These are phyloP conservation scores for Gymnothorax javanicus DNA, from an alignment of 2,797 vertebrate species.

Conservation along the genomic window DNA sequence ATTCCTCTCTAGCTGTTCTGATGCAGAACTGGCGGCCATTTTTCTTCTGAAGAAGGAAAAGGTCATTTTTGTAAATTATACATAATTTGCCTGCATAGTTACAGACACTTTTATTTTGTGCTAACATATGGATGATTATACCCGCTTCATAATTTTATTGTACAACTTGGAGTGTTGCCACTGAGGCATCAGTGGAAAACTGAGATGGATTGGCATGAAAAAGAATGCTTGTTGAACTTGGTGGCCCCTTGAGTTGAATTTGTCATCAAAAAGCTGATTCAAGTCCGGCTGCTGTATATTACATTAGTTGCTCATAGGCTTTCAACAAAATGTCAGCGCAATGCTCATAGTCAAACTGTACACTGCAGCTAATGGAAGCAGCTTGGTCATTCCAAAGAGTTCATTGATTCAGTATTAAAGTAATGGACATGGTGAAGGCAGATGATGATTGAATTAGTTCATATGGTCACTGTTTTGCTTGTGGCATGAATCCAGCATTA, in stretches of 20 bases:
- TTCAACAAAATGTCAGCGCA: slow-evolving; percentile 16
- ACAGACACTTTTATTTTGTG: background rate
- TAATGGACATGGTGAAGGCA: slow-evolving; percentile 16
- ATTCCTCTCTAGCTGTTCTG: background rate
- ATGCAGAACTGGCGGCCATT: background rate
- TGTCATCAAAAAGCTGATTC: background rate
- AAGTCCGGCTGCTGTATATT: background rate
- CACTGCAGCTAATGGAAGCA: slow-evolving; percentile 1
- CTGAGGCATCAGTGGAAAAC: background rate
- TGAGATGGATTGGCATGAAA: background rate
- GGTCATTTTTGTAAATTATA: background rate
- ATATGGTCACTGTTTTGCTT: slow-evolving; percentile 15
- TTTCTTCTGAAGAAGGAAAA: background rate
- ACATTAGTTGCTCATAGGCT: background rate
- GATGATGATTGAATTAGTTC: slow-evolving; percentile 18
- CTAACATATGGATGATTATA: background rate
- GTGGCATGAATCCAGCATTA: slow-evolving; percentile 9
- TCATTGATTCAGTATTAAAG: slow-evolving; percentile 11
- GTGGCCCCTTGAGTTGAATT: background rate
- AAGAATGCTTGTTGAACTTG: background rate
- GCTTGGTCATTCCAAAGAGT: slow-evolving; percentile 2
- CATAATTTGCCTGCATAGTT: background rate
- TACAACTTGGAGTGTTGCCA: background rate
- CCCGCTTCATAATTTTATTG: background rate
- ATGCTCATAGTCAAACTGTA: background rate